These are phyloP conservation scores for Melanotaenia duboulayi DNA, from an alignment of 2,113 vertebrate species.

Conservation along the genomic window DNA sequence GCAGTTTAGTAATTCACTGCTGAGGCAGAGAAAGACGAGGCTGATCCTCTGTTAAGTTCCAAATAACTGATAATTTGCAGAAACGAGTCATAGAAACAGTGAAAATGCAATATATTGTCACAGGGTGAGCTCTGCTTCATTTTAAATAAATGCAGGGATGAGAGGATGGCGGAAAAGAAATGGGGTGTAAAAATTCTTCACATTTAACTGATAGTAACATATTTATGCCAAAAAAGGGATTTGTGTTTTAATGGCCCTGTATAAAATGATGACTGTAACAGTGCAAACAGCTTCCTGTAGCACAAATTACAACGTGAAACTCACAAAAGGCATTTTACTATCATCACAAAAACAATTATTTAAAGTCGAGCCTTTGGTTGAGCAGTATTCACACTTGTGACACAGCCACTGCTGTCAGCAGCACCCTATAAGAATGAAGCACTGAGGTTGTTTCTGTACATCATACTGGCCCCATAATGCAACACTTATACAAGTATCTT, in stretches of 20 bases:
- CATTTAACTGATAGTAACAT: conserved; percentile 39
- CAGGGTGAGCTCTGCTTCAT: not conserved
- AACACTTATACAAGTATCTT: conserved; percentile 25
- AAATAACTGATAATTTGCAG: conserved; percentile 9
- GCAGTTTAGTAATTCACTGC: conserved; percentile 2
- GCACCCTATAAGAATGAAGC: conserved; percentile 28
- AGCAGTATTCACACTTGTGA: conserved; percentile 24
- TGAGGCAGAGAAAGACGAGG: conserved; percentile 16
- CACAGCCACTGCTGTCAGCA: conserved; percentile 17
- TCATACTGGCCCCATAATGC: conserved; percentile 4
- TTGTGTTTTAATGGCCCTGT: conserved; percentile 7
- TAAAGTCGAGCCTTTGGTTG: conserved; percentile 44
- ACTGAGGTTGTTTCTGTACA: conserved; percentile 27
- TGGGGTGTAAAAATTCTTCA: conserved; percentile 14
- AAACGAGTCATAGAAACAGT: conserved; percentile 24
- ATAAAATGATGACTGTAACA: conserved; percentile 8
- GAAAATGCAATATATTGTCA: conserved; percentile 1
- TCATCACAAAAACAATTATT: conserved; percentile 4
- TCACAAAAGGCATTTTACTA: conserved; percentile 18
- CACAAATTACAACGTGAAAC: conserved; percentile 37
- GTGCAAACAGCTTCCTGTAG: conserved; percentile 30
- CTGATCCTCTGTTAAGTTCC: conserved; percentile 1
- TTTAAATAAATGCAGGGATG: not conserved
- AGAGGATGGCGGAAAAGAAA: not conserved
- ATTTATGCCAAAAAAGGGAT: not conserved